Base-by-base conservation (phyloP, 1,140 invertebrate genomes). In the Tetramorium parvispinum region DNA sequence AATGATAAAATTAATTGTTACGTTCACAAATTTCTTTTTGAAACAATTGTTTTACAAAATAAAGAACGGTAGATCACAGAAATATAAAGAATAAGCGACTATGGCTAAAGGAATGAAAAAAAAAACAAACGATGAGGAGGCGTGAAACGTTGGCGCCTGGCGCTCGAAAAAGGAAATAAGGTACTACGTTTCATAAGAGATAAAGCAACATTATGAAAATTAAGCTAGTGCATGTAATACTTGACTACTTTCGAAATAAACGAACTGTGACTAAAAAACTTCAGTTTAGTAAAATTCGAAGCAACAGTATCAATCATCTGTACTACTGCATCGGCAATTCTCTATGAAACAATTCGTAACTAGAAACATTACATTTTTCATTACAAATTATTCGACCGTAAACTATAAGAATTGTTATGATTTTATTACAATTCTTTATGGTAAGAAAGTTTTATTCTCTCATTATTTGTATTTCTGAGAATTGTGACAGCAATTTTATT, bases 121-220 rank as follows among this genome's bases (percentile, higher is more conserved):
- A 78, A 61, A 77, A 24, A 32, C 40, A 40, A 53, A 37, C 61
- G 79, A 43, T 53, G 87, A 87, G 85, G 85, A 93, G 92, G 93
- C 92, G 92, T 93, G 91, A 93, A 93, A 90, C 91, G 81, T 88
- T 93, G 91, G 93, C 93, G 93, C 93, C 92, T 91, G 93, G 93
- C 93, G 93, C 92, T 91, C 87, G 43, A 70, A 81, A 78, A 68
- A 61, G 70, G 85, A 89, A 93, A 92, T 91, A 91, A 89, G 89
- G 87, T 92, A 88, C 66, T 85, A 86, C 68, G 63, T 91, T 90
- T 91, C 76, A 68, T 89, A 87, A 91, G 88, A 87, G 53, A 40
- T 85, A 51, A 71, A 27, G 46, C 24, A 16, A 49, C 43, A 66
- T 75, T 86, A 87, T 91, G 92, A 91, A 94, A 92, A 93, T 75